phyloP scores from a whole-genome alignment of 2,888 invertebrate species.

The Lasioglossum malachurum region DNA sequence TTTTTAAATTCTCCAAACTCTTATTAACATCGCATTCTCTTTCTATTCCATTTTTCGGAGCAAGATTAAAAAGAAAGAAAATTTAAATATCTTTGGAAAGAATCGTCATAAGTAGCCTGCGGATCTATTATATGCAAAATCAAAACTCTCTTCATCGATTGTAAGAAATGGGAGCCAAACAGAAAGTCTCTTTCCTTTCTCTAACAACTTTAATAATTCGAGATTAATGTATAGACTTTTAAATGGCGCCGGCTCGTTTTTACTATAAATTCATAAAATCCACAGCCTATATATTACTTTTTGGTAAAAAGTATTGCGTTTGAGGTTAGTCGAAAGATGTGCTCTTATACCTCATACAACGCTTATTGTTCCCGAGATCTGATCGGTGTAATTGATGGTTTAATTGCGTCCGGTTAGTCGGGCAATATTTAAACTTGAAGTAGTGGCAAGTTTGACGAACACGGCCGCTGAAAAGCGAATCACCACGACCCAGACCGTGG shows the following conservation, averaged over 20 bases:
- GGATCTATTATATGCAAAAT: not conserved
- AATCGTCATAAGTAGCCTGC: not conserved
- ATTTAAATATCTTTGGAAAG: not conserved
- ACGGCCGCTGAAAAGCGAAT: constrained; percentile 29
- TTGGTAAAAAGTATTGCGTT: not conserved
- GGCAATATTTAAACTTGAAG: constrained; percentile 41
- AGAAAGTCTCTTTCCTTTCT: not conserved
- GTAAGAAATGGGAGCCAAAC: too few species aligned
- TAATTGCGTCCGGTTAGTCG: constrained; percentile 35
- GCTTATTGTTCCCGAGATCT: not conserved
- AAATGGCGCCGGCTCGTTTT: too few species aligned
- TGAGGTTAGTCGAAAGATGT: not conserved
- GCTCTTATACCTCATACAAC: not conserved
- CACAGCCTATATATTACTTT: not conserved
- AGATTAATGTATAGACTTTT: not conserved
- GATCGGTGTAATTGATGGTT: not conserved
- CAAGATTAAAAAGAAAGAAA: not conserved
- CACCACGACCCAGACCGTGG: not conserved
- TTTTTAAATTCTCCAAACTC: not conserved
- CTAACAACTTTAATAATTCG: not conserved
- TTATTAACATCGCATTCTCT: not conserved
- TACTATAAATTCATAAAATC: too few species aligned
- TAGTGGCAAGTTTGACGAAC: constrained; percentile 40
- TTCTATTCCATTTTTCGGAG: not conserved
- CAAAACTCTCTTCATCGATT: not conserved